Evolutionary conservation across 2,888 invertebrate species (phyloP).

Genomic region (Epinotia ramella): DNA sequence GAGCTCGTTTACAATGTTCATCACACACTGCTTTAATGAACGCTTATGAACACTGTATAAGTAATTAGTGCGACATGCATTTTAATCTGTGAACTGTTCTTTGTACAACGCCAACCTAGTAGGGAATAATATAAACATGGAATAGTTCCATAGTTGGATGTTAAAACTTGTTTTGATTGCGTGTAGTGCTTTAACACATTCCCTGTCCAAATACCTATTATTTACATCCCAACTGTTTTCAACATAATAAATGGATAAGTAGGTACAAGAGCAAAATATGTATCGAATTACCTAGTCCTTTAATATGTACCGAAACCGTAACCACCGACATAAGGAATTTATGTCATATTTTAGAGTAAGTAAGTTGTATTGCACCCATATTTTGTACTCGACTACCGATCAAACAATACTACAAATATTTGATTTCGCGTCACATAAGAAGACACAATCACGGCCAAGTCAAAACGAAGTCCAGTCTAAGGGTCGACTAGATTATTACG

Average conservation of each 20-base stretch:
- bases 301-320: no score
- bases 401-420: neutral
- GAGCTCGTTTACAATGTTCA: conserved; percentile 72
- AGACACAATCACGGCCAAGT: no score
- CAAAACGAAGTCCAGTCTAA: no score
- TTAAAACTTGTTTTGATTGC: neutral
- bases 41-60: conserved; percentile 63
- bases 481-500: neutral
- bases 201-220: neutral
- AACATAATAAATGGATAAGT: no score
- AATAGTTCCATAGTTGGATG: neutral
- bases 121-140: neutral
- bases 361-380: no score
- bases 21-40: conserved; percentile 68
- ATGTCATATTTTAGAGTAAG: no score
- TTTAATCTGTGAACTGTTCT: conserved; percentile 45
- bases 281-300: no score
- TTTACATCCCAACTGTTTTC: no score
- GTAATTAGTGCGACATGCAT: conserved; percentile 61
- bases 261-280: no score
- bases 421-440: neutral
- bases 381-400: neutral
- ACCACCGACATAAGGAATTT: no score
- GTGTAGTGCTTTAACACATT: neutral
- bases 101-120: conserved; percentile 3